Percentiles rank a stretch among this genome's conserved stretches.
Evolutionary conservation across 2,888 invertebrate species (phyloP).

Genomic region (Rhingia campestris): DNA sequence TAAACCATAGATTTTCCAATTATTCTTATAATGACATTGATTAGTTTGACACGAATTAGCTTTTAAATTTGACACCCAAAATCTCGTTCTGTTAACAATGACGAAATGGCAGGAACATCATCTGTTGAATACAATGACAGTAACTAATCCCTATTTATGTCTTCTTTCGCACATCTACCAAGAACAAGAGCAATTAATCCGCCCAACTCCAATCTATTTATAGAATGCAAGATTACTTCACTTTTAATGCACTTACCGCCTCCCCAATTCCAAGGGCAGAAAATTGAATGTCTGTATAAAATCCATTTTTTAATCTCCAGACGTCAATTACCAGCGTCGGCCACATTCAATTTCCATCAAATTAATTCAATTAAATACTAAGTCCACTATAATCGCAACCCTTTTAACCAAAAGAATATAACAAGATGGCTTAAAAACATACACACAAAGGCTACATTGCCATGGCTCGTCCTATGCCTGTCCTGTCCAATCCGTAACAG

Average conservation of each 20-base stretch:
- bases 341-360: constrained; percentile 71
- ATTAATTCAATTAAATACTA: constrained; percentile 74
- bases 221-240: too few relatives aligned
- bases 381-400: constrained; percentile 72
- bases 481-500: constrained; percentile 3
- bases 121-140: too few relatives aligned
- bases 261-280: constrained; percentile 13
- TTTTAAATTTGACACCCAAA: too few relatives aligned
- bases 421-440: constrained; percentile 57
- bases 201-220: too few relatives aligned
- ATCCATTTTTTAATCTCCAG: constrained; percentile 37
- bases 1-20: too few relatives aligned
- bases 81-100: too few relatives aligned
- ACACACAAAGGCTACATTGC: constrained; percentile 50
- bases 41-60: too few relatives aligned
- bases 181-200: too few relatives aligned
- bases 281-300: constrained; percentile 31
- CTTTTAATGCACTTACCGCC: neutral
- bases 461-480: constrained; percentile 1
- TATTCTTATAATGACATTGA: too few relatives aligned
- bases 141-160: too few relatives aligned
- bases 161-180: too few relatives aligned
- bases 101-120: too few relatives aligned
- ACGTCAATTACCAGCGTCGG: constrained; percentile 57
- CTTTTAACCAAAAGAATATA: constrained; percentile 62